Percentiles rank a stretch among this genome's conserved stretches.
These are phyloP conservation scores for Ips nitidus DNA, from an alignment of 1,140 invertebrate species.

Conservation along the genomic window DNA sequence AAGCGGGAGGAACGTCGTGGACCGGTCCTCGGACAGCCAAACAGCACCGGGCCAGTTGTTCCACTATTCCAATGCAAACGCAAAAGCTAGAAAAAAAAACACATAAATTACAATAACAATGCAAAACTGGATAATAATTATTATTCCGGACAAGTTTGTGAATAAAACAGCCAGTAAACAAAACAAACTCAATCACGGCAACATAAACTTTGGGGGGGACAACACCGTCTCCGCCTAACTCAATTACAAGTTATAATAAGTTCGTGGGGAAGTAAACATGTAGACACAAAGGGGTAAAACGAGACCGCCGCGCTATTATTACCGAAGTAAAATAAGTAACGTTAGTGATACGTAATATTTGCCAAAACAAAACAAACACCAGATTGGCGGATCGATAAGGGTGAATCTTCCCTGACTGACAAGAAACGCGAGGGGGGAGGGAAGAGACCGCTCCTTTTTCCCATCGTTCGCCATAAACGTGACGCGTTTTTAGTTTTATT, in stretches of 20 bases:
- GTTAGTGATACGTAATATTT: slow-evolving; percentile 10
- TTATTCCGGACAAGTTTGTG: background rate
- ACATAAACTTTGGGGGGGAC: background rate
- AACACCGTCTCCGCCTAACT: slow-evolving; percentile 1
- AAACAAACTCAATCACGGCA: slow-evolving; percentile 1
- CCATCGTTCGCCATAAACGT: background rate
- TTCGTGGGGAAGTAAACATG: background rate
- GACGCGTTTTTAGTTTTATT: background rate
- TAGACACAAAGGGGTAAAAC: slow-evolving; percentile 12
- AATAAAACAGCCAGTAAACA: background rate
- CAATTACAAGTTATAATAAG: slow-evolving; percentile 14
- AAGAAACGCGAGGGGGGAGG: background rate
- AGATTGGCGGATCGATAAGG: slow-evolving; percentile 11
- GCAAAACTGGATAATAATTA: too few relatives aligned
- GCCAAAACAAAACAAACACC: slow-evolving; percentile 7
- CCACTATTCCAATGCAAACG: slow-evolving; percentile 67
- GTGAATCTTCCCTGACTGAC: background rate
- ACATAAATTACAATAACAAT: too few relatives aligned
- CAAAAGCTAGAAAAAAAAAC: slow-evolving; percentile 61
- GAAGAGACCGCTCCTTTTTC: background rate
- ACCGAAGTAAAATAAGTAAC: background rate
- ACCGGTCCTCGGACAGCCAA: slow-evolving; percentile 63
- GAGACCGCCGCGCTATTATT: background rate
- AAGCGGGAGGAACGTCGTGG: slow-evolving; percentile 56
- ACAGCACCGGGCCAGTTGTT: slow-evolving; percentile 66